Evolutionary conservation across 37 sponge, comb jelly and placozoan genomes (phyloP).

Genomic region (Diacarnus erythraeanus): DNA sequence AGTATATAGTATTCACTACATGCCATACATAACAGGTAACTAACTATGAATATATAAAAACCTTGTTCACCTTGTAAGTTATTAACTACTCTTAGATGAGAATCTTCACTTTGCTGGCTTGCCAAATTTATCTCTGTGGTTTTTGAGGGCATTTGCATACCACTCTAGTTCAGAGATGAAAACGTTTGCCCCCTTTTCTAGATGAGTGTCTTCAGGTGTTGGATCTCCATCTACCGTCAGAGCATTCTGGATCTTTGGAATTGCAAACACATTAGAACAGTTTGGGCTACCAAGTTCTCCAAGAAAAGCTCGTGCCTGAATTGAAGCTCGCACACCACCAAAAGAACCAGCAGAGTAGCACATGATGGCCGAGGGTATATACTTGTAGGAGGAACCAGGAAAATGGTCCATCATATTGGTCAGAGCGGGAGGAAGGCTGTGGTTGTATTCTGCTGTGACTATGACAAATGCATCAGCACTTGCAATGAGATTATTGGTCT

Average conservation of each 20-base stretch:
- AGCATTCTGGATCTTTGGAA: slow-evolving; percentile 63
- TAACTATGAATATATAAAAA: too few species aligned
- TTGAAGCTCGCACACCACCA: slow-evolving; percentile 82
- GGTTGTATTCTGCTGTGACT: slow-evolving; percentile 92
- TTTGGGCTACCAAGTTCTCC: slow-evolving; percentile 74
- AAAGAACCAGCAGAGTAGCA: slow-evolving; percentile 80
- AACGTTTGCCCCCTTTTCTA: slow-evolving; percentile 58
- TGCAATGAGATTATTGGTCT: slow-evolving; percentile 60
- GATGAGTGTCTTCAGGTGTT: slow-evolving; percentile 19
- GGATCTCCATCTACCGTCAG: slow-evolving; percentile 70
- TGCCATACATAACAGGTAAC: too few species aligned
- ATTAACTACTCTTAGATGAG: too few species aligned
- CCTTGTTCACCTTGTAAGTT: too few species aligned
- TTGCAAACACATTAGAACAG: slow-evolving; percentile 51
- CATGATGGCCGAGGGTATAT: slow-evolving; percentile 75
- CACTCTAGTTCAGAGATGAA: slow-evolving; percentile 77
- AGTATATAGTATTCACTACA: too few species aligned
- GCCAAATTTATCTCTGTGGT: slow-evolving; percentile 55
- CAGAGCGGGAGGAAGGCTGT: slow-evolving; percentile 88
- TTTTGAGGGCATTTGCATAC: slow-evolving; percentile 80
- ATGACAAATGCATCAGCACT: slow-evolving; percentile 78
- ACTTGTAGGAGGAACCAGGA: slow-evolving; percentile 63
- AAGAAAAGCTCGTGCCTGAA: slow-evolving; percentile 64
- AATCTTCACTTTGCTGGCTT: background rate
- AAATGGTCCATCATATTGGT: slow-evolving; percentile 93